These are phyloP conservation scores for Leptopilina drosophilae DNA, from an alignment of 2,888 invertebrate genomes.

Conservation along the genomic window DNA sequence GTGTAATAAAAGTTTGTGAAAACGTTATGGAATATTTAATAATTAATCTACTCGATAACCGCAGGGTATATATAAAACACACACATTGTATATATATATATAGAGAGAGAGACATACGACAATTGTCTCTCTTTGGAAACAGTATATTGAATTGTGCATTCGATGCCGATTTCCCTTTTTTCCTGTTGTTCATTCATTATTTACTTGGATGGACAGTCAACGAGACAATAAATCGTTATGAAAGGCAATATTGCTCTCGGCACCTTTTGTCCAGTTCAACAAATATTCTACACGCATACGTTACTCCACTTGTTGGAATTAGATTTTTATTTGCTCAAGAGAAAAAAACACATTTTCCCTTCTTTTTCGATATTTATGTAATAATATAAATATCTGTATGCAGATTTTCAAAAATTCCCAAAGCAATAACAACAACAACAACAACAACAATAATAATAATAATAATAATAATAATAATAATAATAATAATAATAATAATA, in stretches of 20 bases:
- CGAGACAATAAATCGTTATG: slow-evolving; percentile 59
- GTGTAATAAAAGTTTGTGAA: neutral
- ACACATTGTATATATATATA: too few species aligned
- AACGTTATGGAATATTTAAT: slow-evolving; percentile 12
- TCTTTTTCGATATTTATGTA: neutral
- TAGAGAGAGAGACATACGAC: neutral
- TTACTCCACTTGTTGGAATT: slow-evolving; percentile 16
- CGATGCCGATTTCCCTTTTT: slow-evolving; percentile 51
- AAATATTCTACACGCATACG: neutral
- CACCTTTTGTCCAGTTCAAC: slow-evolving; percentile 18
- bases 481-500: too few species aligned
- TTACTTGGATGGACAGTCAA: slow-evolving; percentile 59
- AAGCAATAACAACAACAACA: too few species aligned
- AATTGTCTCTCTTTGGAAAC: slow-evolving; percentile 49
- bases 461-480: too few species aligned
- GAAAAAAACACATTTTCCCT: neutral
- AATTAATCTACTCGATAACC: slow-evolving; percentile 34
- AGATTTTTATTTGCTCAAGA: slow-evolving; percentile 3
- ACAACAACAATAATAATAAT: too few species aligned
- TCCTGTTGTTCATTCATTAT: slow-evolving; percentile 50
- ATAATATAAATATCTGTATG: neutral
- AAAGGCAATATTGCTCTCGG: slow-evolving; percentile 43
- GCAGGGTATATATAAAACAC: neutral
- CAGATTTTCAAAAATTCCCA: too few species aligned
- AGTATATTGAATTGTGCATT: slow-evolving; percentile 58